phyloP scores from a whole-genome alignment of 2,888 invertebrate species.

The Hydropsyche betteni region DNA sequence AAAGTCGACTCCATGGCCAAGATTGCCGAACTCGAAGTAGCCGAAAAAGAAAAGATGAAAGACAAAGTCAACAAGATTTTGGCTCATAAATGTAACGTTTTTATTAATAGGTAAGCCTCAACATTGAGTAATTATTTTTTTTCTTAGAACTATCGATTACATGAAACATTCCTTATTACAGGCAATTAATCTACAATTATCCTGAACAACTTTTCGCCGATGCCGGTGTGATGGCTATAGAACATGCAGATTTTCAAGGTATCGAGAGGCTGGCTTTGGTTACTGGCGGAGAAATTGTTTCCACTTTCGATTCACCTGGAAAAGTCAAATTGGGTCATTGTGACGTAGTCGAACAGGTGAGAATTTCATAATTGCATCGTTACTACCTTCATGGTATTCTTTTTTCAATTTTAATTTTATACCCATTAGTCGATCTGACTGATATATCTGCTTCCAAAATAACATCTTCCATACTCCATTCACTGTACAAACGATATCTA shows the following conservation, averaged over 20 bases:
- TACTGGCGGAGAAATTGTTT: constrained; percentile 97
- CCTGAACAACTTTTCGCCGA: constrained; percentile 99
- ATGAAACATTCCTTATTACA: constrained; percentile 55
- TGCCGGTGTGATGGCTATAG: constrained; percentile 98
- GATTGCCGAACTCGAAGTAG: constrained; percentile 96
- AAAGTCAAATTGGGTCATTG: constrained; percentile 93
- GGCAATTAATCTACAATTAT: constrained; percentile 99
- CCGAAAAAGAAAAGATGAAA: constrained; percentile 99
- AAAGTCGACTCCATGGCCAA: constrained; percentile 92
- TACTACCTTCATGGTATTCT: constrained; percentile 6
- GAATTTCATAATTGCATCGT: neutral
- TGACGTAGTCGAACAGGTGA: constrained; percentile 91
- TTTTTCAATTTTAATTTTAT: constrained; percentile 26
- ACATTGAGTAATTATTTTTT: no score
- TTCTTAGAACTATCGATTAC: neutral
- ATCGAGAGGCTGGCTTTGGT: constrained; percentile 97
- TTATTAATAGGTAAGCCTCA: constrained; percentile 83
- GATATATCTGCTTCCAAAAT: constrained; percentile 35
- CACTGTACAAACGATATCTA: constrained; percentile 27
- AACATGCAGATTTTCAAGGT: constrained; percentile 99
- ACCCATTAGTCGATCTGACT: constrained; percentile 39
- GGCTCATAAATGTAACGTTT: constrained; percentile 94
- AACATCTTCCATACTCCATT: constrained; percentile 40
- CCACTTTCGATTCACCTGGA: constrained; percentile 96
- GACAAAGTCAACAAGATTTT: constrained; percentile 98